Evolutionary conservation across 23 tunicate genomes (phyloP).

Genomic region (Styela clava): DNA sequence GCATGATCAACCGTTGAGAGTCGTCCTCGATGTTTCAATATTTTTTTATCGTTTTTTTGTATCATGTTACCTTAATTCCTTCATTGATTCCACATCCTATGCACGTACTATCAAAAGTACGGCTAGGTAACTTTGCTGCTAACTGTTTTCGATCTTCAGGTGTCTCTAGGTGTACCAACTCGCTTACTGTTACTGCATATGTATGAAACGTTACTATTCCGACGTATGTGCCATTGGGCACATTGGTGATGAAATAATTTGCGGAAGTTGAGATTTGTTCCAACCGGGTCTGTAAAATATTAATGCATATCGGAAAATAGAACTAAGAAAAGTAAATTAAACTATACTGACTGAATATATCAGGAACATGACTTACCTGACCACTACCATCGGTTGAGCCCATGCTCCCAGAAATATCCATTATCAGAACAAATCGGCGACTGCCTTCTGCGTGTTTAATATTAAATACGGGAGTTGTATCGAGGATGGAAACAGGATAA

Average conservation of each 20-base stretch:
- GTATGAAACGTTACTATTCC: slow-evolving; percentile 38
- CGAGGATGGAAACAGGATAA: not conserved
- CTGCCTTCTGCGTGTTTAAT: slow-evolving; percentile 6
- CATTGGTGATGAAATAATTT: slow-evolving; percentile 29
- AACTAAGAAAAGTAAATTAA: too few relatives aligned
- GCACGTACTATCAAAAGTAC: slow-evolving; percentile 29
- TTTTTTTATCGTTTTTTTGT: too few relatives aligned
- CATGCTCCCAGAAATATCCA: slow-evolving; percentile 59
- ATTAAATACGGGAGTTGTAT: slow-evolving; percentile 30
- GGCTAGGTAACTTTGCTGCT: slow-evolving; percentile 15
- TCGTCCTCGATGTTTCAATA: too few relatives aligned
- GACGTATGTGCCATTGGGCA: slow-evolving; percentile 28
- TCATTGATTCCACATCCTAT: slow-evolving; percentile 46
- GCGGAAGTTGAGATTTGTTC: slow-evolving; percentile 34
- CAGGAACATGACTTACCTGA: too few relatives aligned
- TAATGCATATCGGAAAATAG: too few relatives aligned
- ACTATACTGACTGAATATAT: too few relatives aligned
- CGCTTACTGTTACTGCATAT: not conserved
- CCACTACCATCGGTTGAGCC: not conserved
- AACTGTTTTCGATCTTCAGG: slow-evolving; percentile 14
- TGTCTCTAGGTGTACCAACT: not conserved
- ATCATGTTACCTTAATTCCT: slow-evolving; percentile 38
- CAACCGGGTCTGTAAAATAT: slow-evolving; percentile 20
- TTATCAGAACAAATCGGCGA: slow-evolving; percentile 31
- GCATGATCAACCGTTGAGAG: too few relatives aligned